phyloP scores from a whole-genome alignment of 2,113 vertebrate species.

The Procavia capensis region DNA sequence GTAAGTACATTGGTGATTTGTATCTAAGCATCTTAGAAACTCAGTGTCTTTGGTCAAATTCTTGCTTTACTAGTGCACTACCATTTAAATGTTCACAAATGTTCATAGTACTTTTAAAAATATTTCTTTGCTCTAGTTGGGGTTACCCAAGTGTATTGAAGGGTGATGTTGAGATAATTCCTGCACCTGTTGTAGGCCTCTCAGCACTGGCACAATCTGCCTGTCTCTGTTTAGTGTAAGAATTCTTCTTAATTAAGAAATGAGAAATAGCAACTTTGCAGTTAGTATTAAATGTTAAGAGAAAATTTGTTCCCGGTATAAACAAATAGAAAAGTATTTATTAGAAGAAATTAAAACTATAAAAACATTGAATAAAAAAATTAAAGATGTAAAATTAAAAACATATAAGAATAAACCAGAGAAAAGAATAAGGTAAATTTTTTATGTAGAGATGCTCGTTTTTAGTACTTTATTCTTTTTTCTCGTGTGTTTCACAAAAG shows the following conservation, averaged over 20 bases:
- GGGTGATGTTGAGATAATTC: background rate
- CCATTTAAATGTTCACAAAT: background rate
- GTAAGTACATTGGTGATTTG: background rate
- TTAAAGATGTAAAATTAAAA: background rate
- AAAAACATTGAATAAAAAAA: background rate
- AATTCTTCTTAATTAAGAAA: constrained; percentile 25
- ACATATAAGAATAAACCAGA: background rate
- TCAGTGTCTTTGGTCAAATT: background rate
- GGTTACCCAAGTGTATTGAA: background rate
- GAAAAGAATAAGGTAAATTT: background rate
- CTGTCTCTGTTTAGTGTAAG: background rate
- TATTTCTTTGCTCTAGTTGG: background rate
- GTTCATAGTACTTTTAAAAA: background rate
- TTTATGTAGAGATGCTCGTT: background rate
- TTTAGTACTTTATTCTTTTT: background rate
- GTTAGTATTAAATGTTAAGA: background rate
- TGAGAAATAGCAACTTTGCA: background rate
- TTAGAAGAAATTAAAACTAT: background rate
- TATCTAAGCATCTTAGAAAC: background rate
- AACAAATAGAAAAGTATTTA: background rate
- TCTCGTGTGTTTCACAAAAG: background rate
- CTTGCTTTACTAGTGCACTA: background rate
- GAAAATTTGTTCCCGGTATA: background rate
- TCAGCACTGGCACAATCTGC: background rate
- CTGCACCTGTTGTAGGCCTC: background rate